Percentiles rank a stretch among this genome's conserved stretches.
phyloP scores from a whole-genome alignment of 92 coral and sea anemone genomes.

The Actinostola sp. region DNA sequence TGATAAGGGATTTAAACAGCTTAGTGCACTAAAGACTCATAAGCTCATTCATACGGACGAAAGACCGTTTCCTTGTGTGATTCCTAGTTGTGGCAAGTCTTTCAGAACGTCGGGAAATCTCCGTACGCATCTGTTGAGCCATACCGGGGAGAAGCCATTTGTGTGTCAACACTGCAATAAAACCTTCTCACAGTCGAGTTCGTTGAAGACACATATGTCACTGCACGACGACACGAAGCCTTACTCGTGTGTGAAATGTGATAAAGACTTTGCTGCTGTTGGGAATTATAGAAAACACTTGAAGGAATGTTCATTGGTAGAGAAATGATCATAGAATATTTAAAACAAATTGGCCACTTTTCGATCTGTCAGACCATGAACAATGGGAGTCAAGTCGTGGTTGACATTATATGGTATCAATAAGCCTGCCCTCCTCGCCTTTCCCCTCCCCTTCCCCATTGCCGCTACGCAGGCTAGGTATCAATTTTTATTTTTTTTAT shows the following conservation, averaged over 20 bases:
- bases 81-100: constrained; percentile 27
- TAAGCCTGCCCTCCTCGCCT: no score
- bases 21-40: constrained; percentile 19
- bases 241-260: constrained; percentile 17
- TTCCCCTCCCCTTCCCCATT: no score
- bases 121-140: constrained; percentile 27
- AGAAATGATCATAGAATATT: no score
- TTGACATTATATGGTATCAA: no score
- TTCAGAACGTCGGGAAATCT: constrained; percentile 33
- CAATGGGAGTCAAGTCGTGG: no score
- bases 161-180: constrained; percentile 27
- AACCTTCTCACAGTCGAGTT: constrained; percentile 20
- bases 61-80: constrained; percentile 31
- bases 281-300: constrained; percentile 33
- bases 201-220: constrained; percentile 31
- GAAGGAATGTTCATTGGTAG: not conserved
- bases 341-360: no score
- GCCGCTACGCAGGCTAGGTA: no score
- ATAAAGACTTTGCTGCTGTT: constrained; percentile 17
- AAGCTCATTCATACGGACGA: constrained; percentile 38
- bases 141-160: constrained; percentile 26
- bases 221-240: constrained; percentile 21
- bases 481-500: no score
- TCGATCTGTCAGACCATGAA: no score
- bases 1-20: constrained; percentile 28